A percentile compares a stretch with the other conserved stretches of the same genome.
Evolutionary conservation across 2,888 invertebrate species (phyloP).

Genomic region (Aproaerema taeniolella): DNA sequence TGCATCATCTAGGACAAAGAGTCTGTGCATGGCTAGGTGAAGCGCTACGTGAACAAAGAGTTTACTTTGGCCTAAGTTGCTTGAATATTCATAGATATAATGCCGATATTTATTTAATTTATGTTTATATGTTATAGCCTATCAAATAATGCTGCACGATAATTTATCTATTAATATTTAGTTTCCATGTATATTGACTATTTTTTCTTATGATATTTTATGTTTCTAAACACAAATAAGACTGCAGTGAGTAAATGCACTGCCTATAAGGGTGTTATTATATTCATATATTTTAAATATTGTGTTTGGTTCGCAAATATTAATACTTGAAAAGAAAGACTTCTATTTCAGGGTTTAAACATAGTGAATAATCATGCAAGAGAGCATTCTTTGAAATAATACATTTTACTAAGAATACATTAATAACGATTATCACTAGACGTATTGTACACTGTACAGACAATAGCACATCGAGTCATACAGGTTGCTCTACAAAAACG

Average conservation of each 20-base stretch:
- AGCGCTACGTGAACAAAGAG: conserved; percentile 50
- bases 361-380: too few relatives aligned
- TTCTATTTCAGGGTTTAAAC: neutral
- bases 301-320: conserved; percentile 12
- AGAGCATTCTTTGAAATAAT: too few relatives aligned
- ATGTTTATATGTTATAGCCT: conserved; percentile 36
- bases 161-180: conserved; percentile 19
- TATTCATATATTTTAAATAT: neutral
- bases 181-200: conserved; percentile 14
- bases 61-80: conserved; percentile 25
- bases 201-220: conserved; percentile 16
- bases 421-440: too few relatives aligned
- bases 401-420: too few relatives aligned
- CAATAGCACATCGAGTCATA: too few relatives aligned
- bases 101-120: conserved; percentile 21
- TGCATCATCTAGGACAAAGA: conserved; percentile 39
- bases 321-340: neutral
- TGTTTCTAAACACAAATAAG: conserved; percentile 20
- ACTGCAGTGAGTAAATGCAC: conserved; percentile 16
- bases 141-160: conserved; percentile 23
- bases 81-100: conserved; percentile 24
- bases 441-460: too few relatives aligned
- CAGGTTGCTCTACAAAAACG: too few relatives aligned
- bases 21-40: conserved; percentile 50
- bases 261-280: conserved; percentile 3